Evolutionary conservation across 2,113 vertebrate species (phyloP).

Genomic region (Pelecanus crispus): DNA sequence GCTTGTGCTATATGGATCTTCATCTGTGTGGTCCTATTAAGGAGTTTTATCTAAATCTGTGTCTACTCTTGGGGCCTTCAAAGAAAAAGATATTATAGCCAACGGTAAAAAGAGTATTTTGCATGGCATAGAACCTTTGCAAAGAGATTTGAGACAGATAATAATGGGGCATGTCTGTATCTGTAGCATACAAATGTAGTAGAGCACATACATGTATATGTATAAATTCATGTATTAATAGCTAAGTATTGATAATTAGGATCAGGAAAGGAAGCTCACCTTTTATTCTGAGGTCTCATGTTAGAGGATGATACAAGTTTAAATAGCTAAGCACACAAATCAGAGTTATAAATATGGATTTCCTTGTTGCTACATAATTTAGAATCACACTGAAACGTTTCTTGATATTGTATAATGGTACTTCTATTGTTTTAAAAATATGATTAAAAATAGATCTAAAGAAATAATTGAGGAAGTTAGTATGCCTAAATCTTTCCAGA

Average conservation of each 20-base stretch:
- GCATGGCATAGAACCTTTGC: neutral
- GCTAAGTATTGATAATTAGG: neutral
- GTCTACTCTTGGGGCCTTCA: constrained; percentile 14
- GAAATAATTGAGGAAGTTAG: neutral
- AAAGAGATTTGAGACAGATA: neutral
- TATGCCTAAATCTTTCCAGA: neutral
- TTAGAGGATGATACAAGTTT: neutral
- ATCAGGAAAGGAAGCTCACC: neutral
- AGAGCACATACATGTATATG: too few species aligned
- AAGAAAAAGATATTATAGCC: constrained; percentile 22
- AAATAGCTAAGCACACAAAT: neutral
- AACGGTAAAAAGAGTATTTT: neutral
- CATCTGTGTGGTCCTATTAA: constrained; percentile 42
- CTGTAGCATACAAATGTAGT: neutral
- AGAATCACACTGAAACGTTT: neutral
- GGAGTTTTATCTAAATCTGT: constrained; percentile 32
- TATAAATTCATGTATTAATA: neutral
- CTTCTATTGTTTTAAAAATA: neutral
- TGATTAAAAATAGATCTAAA: neutral
- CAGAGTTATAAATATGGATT: neutral
- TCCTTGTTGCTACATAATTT: neutral
- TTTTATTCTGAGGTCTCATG: neutral
- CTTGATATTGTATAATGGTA: neutral
- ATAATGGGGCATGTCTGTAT: neutral
- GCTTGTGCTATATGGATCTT: neutral